Base-by-base conservation (phyloP, 2,797 vertebrate genomes). In the Alectoris magna region DNA sequence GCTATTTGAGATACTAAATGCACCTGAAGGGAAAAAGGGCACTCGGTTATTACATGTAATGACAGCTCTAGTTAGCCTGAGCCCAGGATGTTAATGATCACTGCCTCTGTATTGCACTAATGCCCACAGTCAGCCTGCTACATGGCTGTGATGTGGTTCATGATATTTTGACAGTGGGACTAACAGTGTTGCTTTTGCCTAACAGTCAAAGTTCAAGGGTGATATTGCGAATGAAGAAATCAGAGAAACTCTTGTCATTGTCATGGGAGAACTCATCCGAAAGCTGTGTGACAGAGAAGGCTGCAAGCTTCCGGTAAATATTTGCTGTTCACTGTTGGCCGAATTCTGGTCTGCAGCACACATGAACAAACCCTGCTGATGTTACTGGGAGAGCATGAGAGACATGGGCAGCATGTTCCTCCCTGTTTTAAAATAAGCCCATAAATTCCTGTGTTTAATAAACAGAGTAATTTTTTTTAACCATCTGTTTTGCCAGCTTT, bases 221-320 rank as follows among this genome's bases (percentile, higher is more conserved):
- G 98, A 98, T 67, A 98, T 99, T 0, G 98, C 97, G 48, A 99
- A 97, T 88, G 96, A 81, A n/a, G 98, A 99, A 91, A 99, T 99
- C 93, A 98, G 98, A 97, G 99, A 99, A 98, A 98, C 98, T 5
- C 95, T 99, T 51, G 97, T 99, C 95, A 99, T 99, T 95, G 98
- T 99, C 88, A 98, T 98, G 94, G 99, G 99, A 64, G 99, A 99
- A 0, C 97, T 99, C 48, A 97, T 99, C 82, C 97, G 97, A 91
- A 99, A 99, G 84, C 96, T 99, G 68, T 99, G 99, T 91, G 98
- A 98, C 96, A 98, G 96, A 59, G 98, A 98, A 95, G 98, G 94
- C 49, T 99, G 99, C 95, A 97, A 98, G 84, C 97, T 98, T 91
- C 98, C 98, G 23, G 99, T 99, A 97, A 98, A 98, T 97, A 80